Evolutionary conservation across 2,888 invertebrate genomes (phyloP).

Genomic region (Melieria picta): DNA sequence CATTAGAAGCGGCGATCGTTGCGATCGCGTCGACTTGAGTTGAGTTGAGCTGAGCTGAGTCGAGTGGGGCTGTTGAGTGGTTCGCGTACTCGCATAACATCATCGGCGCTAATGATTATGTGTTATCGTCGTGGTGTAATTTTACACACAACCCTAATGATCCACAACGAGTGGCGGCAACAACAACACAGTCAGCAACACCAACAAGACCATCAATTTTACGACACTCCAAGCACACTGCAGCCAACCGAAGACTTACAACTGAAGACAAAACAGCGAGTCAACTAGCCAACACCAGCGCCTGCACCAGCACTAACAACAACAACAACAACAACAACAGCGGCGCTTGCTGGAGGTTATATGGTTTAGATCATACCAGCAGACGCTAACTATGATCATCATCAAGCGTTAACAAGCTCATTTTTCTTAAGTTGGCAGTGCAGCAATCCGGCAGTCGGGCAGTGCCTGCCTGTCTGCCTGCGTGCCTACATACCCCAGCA

Average conservation of each 20-base stretch:
- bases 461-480: not conserved
- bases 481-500: not conserved
- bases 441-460: not conserved
- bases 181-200: conserved; percentile 1
- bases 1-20: not conserved
- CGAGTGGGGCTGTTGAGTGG: not conserved
- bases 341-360: conserved; percentile 52
- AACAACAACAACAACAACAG: not conserved
- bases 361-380: conserved; percentile 49
- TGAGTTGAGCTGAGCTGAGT: not conserved
- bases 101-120: conserved; percentile 57
- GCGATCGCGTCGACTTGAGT: not conserved
- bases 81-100: conserved; percentile 10
- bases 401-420: conserved; percentile 61
- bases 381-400: conserved; percentile 60
- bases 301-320: not conserved
- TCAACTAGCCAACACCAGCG: not conserved
- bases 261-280: not conserved
- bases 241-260: conserved; percentile 14
- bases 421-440: conserved; percentile 57
- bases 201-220: conserved; percentile 2
- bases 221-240: not conserved
- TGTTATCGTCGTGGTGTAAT: conserved; percentile 61
- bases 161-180: conserved; percentile 17
- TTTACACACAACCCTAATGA: conserved; percentile 58